These are phyloP conservation scores for Eilema caniola DNA, from an alignment of 2,888 invertebrate species.

Conservation along the genomic window DNA sequence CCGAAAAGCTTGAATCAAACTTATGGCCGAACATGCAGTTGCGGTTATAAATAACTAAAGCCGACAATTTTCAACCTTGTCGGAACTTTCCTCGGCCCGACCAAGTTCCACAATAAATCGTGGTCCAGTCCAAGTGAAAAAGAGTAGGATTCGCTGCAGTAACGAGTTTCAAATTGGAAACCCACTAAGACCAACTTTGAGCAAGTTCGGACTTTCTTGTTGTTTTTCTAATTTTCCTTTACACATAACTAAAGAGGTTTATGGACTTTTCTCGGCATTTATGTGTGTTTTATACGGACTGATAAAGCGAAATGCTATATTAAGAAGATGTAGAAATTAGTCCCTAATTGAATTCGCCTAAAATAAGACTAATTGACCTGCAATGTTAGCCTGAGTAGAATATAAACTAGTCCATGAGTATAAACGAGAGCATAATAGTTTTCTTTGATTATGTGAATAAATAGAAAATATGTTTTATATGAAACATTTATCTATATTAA, in stretches of 20 bases:
- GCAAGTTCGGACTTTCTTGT: slow-evolving; percentile 28
- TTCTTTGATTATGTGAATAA: too few relatives aligned
- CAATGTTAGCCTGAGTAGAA: too few relatives aligned
- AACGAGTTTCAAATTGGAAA: slow-evolving; percentile 83
- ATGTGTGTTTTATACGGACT: slow-evolving; percentile 12
- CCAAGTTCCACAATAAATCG: slow-evolving; percentile 76
- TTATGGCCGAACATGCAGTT: not conserved
- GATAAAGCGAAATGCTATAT: not conserved
- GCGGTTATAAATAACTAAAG: slow-evolving; percentile 62
- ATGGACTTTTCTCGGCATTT: not conserved
- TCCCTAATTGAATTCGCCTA: too few relatives aligned
- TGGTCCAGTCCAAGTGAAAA: slow-evolving; percentile 75
- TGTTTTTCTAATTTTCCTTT: slow-evolving; percentile 63
- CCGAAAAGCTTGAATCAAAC: not conserved
- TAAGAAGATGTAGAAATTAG: not conserved
- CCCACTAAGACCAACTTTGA: slow-evolving; percentile 69
- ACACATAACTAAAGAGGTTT: slow-evolving; percentile 29
- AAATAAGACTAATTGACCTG: not conserved
- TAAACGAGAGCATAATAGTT: too few relatives aligned
- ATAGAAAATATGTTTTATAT: too few relatives aligned
- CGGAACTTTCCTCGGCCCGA: slow-evolving; percentile 52
- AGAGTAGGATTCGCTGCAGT: slow-evolving; percentile 51
- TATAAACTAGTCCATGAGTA: too few relatives aligned
- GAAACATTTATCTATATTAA: too few relatives aligned
- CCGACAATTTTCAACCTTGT: slow-evolving; percentile 70